Percentiles rank a stretch among this genome's conserved stretches.
Conservation (phyloP, 2,113 vertebrate genomes). For the Pygoscelis adeliae region DNA sequence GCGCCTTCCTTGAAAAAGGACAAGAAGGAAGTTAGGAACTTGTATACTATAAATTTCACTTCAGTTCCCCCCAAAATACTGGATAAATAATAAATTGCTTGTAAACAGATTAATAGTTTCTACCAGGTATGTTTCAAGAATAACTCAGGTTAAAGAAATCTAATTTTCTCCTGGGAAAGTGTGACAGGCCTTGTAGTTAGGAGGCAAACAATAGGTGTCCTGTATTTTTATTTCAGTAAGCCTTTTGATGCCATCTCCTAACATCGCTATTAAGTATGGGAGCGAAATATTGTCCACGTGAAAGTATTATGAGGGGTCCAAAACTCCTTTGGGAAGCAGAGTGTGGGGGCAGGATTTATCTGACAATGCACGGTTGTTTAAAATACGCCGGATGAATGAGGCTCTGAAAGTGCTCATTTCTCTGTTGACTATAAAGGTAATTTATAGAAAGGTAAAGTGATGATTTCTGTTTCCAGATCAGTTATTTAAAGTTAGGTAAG, state of each 20-base stretch:
- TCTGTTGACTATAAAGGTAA: not conserved
- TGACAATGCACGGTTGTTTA: not conserved
- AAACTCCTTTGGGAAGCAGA: not conserved
- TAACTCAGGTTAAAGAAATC: not conserved
- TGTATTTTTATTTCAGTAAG: not conserved
- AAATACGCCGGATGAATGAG: rapidly evolving
- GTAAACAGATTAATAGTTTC: not conserved
- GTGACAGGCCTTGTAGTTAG: not conserved
- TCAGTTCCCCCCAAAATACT: not conserved
- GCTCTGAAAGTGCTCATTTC: not conserved
- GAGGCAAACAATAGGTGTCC: not conserved
- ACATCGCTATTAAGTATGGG: not conserved
- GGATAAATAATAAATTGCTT: not conserved
- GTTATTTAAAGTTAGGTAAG: not conserved
- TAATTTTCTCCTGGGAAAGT: not conserved
- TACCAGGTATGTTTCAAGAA: not conserved
- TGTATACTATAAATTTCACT: not conserved
- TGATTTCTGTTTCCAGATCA: not conserved
- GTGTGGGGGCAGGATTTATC: rapidly evolving
- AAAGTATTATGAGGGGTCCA: not conserved
- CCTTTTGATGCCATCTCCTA: not conserved
- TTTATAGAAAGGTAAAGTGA: not conserved
- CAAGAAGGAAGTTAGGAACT: not conserved
- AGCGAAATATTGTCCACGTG: not conserved
- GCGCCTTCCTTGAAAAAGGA: not conserved